Conservation (phyloP, 2,113 vertebrate genomes). For the Oncorhynchus kisutch region DNA sequence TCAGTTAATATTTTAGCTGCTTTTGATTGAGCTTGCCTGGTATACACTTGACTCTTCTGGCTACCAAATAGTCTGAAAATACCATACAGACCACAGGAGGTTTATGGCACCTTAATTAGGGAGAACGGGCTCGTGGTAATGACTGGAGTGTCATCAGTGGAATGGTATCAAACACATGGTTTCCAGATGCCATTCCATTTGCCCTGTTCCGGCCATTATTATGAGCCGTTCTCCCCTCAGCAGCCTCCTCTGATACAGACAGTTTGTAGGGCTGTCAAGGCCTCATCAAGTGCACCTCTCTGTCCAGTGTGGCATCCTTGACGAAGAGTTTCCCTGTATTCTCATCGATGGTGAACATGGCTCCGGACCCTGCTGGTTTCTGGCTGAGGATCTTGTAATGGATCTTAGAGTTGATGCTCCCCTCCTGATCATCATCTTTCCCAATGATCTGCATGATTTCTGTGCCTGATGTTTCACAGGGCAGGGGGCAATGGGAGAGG, state of each 20-base stretch:
- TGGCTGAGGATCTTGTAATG: conserved; percentile 67
- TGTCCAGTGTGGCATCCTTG: conserved; percentile 62
- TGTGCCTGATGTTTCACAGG: conserved; percentile 48
- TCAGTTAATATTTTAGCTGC: too few species aligned
- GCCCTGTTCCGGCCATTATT: too few species aligned
- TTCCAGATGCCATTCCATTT: too few species aligned
- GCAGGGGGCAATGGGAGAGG: conserved; percentile 21
- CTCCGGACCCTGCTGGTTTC: conserved; percentile 44
- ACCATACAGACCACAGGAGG: neutral
- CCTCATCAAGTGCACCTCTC: conserved; percentile 64
- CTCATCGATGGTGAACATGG: conserved; percentile 62
- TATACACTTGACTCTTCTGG: neutral
- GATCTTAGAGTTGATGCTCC: conserved; percentile 59
- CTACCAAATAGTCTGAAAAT: neutral
- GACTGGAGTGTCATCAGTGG: too few species aligned
- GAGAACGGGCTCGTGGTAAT: too few species aligned
- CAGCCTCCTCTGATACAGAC: neutral
- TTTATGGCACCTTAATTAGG: too few species aligned
- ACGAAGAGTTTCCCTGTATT: conserved; percentile 63
- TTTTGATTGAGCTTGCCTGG: too few species aligned
- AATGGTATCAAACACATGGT: too few species aligned
- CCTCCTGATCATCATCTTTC: conserved; percentile 60
- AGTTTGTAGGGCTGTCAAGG: neutral
- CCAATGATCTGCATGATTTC: conserved; percentile 62
- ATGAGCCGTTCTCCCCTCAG: too few species aligned